phyloP scores from a whole-genome alignment of 2,888 invertebrate species.

The Isoperla grammatica region DNA sequence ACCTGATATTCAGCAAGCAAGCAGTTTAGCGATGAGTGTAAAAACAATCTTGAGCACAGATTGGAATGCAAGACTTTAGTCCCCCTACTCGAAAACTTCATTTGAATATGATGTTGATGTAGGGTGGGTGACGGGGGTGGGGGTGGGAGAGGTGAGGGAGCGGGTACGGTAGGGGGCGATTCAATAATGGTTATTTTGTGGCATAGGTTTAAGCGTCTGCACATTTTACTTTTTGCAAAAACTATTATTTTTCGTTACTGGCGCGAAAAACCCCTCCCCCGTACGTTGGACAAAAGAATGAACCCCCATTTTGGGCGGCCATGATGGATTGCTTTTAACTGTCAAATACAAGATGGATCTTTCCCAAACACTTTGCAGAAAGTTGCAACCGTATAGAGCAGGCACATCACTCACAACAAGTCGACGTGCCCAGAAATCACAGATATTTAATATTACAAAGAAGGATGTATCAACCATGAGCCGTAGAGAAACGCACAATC shows the following conservation, averaged over 20 bases:
- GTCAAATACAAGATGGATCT: conserved; percentile 45
- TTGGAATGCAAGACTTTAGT: too few relatives aligned
- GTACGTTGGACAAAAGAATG: conserved; percentile 22
- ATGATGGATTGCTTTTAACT: conserved; percentile 45
- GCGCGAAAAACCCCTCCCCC: conserved; percentile 16
- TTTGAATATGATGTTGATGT: conserved; percentile 9
- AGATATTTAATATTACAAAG: too few relatives aligned
- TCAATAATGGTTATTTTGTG: conserved; percentile 19
- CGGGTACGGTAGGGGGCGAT: not conserved
- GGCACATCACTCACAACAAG: too few relatives aligned
- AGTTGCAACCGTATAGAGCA: conserved; percentile 2
- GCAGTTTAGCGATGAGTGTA: too few relatives aligned
- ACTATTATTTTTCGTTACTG: conserved; percentile 20
- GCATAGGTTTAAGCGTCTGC: conserved; percentile 14
- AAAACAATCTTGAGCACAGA: too few relatives aligned
- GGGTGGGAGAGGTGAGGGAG: not conserved
- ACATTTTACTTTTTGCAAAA: conserved; percentile 17
- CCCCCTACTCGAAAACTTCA: not conserved
- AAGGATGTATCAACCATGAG: too few relatives aligned
- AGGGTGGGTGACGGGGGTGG: not conserved
- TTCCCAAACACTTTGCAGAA: conserved; percentile 20
- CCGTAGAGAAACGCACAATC: too few relatives aligned
- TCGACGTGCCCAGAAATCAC: too few relatives aligned
- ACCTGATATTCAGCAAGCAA: too few relatives aligned
- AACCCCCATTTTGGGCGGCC: conserved; percentile 37